These are phyloP conservation scores for Crotalus horridus DNA, from an alignment of 2,113 vertebrate genomes.

Conservation along the genomic window DNA sequence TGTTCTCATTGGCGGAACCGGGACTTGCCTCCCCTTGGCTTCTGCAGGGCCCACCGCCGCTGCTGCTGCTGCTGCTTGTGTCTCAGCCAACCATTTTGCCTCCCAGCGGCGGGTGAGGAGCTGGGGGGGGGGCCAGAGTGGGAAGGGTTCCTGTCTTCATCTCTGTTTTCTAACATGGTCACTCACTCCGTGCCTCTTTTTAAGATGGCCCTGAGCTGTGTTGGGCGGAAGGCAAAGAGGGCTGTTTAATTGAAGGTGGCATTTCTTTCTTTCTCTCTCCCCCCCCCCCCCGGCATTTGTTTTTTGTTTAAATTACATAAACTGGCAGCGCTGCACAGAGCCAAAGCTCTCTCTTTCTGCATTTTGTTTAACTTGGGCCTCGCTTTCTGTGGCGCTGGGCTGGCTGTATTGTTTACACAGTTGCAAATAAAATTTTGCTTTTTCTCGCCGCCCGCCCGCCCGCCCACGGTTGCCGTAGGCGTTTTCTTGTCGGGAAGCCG, in stretches of 20 bases:
- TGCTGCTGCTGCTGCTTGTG: neutral
- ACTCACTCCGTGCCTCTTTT: neutral
- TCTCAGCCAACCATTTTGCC: constrained; percentile 23
- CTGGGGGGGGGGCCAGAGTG: neutral
- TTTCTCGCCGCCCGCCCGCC: neutral
- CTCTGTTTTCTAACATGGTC: neutral
- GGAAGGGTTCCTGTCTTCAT: neutral
- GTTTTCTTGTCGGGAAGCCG: neutral
- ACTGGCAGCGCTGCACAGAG: neutral
- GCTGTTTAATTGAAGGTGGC: neutral
- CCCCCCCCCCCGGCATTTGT: neutral
- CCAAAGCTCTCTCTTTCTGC: neutral
- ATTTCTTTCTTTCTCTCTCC: neutral
- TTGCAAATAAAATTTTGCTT: neutral
- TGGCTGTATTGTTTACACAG: neutral
- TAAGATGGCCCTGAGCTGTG: neutral
- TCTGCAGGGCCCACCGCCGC: neutral
- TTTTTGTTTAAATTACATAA: constrained; percentile 1
- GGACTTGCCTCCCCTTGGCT: rapidly evolving
- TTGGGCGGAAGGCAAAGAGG: neutral
- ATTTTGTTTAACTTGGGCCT: neutral
- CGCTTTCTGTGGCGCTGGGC: neutral
- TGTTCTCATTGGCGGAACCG: neutral
- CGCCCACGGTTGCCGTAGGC: neutral
- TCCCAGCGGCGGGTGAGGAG: neutral